Evolutionary conservation across 2,797 vertebrate species (phyloP).

Genomic region (Toxotes lorentzi): DNA sequence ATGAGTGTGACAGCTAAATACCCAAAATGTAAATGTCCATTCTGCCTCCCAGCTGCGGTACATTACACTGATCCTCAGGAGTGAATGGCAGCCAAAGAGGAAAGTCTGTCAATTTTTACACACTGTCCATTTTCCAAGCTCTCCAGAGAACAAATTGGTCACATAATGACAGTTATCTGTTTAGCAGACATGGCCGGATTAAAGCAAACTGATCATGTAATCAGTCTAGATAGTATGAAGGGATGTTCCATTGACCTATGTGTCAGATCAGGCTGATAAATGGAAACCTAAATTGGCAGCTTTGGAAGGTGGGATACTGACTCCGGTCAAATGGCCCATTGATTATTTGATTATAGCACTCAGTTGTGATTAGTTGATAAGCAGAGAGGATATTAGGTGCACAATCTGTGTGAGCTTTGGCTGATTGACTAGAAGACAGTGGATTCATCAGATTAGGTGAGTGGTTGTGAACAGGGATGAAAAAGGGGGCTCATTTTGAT

Average conservation of each 20-base stretch:
- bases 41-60: constrained; percentile 37
- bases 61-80: constrained; percentile 28
- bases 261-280: constrained; percentile 67
- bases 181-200: constrained; percentile 56
- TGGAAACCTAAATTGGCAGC: constrained; percentile 70
- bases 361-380: constrained; percentile 73
- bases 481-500: constrained; percentile 2
- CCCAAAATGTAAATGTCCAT: constrained; percentile 33
- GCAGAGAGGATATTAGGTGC: constrained; percentile 62
- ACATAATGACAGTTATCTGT: constrained; percentile 59
- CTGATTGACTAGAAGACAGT: constrained; percentile 57
- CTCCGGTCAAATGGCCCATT: constrained; percentile 73
- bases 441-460: constrained; percentile 55
- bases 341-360: constrained; percentile 79
- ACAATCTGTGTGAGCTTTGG: constrained; percentile 52
- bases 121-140: constrained; percentile 42
- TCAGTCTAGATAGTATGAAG: constrained; percentile 66
- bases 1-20: constrained; percentile 35
- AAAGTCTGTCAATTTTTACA: constrained; percentile 32
- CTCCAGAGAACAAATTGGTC: constrained; percentile 40
- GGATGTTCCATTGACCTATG: constrained; percentile 68
- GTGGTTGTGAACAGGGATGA: constrained; percentile 20
- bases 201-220: constrained; percentile 60
- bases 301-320: constrained; percentile 66
- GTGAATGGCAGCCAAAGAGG: constrained; percentile 17